A percentile compares a stretch with the other conserved stretches of the same genome.
Evolutionary conservation across 2,888 invertebrate species (phyloP).

Genomic region (Chrysopilus asiliformis): DNA sequence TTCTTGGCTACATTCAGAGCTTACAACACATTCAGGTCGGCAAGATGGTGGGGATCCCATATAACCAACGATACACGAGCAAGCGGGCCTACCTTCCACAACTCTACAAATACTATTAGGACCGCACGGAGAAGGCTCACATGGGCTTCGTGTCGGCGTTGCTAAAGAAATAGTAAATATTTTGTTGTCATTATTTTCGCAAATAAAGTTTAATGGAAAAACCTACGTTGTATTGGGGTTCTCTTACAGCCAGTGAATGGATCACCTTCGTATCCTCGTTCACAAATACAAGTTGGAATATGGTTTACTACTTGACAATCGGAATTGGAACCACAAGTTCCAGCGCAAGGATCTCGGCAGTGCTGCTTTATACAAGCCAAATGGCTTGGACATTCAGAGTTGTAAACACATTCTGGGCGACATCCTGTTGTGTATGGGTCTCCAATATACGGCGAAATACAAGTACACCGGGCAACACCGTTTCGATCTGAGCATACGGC

Average conservation of each 20-base stretch:
- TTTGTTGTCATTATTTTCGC: no score
- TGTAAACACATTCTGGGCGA: slow-evolving; percentile 70
- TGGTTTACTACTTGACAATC: slow-evolving; percentile 73
- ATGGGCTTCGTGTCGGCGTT: slow-evolving; percentile 41
- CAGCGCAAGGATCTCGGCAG: slow-evolving; percentile 74
- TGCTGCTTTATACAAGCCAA: slow-evolving; percentile 71
- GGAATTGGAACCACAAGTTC: slow-evolving; percentile 70
- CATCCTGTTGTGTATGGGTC: slow-evolving; percentile 78
- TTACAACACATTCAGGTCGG: slow-evolving; percentile 63
- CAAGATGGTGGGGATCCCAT: slow-evolving; percentile 64
- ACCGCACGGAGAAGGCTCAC: slow-evolving; percentile 65
- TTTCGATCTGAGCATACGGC: slow-evolving; percentile 60
- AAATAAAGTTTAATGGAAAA: slow-evolving; percentile 28
- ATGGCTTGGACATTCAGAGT: slow-evolving; percentile 64
- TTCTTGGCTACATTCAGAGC: slow-evolving; percentile 61
- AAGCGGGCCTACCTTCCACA: slow-evolving; percentile 57
- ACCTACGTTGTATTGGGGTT: slow-evolving; percentile 44
- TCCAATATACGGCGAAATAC: slow-evolving; percentile 77
- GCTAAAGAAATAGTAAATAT: no score
- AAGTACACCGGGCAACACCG: slow-evolving; percentile 60
- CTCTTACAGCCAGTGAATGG: slow-evolving; percentile 66
- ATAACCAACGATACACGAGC: slow-evolving; percentile 59
- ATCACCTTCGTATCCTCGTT: slow-evolving; percentile 64
- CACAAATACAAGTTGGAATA: slow-evolving; percentile 68
- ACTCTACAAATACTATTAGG: slow-evolving; percentile 62